Base-by-base conservation (phyloP, 2,888 invertebrate genomes). In the Tipula vernalis region DNA sequence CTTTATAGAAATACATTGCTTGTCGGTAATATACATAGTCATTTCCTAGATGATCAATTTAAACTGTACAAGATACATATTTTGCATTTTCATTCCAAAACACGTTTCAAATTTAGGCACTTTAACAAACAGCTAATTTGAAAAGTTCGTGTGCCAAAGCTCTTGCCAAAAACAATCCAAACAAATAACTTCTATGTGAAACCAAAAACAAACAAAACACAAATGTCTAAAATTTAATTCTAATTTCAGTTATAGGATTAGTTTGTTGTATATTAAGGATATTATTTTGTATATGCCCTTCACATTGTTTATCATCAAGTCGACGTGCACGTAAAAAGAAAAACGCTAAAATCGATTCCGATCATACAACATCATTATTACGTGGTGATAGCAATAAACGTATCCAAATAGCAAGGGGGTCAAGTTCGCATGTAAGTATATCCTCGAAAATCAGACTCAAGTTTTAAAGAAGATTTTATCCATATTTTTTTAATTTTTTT, bases 191-290 rank as follows among this genome's bases (percentile, higher is more conserved):
- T 57, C 36, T 36, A 8, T 13, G 51, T 84, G 44, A 10, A 57
- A n/a, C 15, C 15, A 36, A n/a, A n/a, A n/a, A n/a, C n/a, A n/a
- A n/a, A n/a, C n/a, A n/a, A 36, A 18, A 36, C 36, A 44, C 2
- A 13, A 47, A 85, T 44, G 39, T 39, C 39, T 39, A 28, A 44
- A 83, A 44, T 85, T 83, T 86, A n/a, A 47, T 51, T 87, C 85
- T 10, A 71, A 88, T 92, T 87, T 89, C 90, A 90, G 94, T 94
- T 90, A 94, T 96, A 89, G 97, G 97, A 89, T 93, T 96, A 89
- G 93, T 96, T 89, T 96, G 96, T 92, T 96, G 96, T 92, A 92
- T 97, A 90, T 93, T 97, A 89, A 95, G 97, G 89, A 95, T 97
- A 90, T 93, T 95, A 90, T 94, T 97, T 91, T 97, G 97, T 92